phyloP scores from a whole-genome alignment of 2,797 vertebrate genomes.

The Tympanoctomys barrerae region DNA sequence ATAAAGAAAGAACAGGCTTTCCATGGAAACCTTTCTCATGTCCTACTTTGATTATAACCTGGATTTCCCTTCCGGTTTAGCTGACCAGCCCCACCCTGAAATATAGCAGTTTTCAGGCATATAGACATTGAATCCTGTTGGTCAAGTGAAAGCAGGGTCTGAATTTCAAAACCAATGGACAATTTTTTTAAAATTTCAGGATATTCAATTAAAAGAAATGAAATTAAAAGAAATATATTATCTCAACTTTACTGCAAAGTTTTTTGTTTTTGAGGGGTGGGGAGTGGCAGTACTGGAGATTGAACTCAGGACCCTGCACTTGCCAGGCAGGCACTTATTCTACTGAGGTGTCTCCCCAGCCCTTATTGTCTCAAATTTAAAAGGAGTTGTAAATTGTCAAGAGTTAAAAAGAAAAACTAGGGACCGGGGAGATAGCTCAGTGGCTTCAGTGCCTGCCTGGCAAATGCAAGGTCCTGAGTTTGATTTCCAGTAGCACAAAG shows the following conservation, averaged over 20 bases:
- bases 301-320: too few species aligned
- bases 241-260: background rate
- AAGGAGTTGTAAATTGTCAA: conserved; percentile 19
- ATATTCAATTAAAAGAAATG: conserved; percentile 24
- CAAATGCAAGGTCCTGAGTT: too few species aligned
- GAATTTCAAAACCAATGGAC: conserved; percentile 49
- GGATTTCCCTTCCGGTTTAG: background rate
- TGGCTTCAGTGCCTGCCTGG: too few species aligned
- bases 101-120: conserved; percentile 50
- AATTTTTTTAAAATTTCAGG: conserved; percentile 27
- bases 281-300: too few species aligned
- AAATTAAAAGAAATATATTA: conserved; percentile 27
- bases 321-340: too few species aligned
- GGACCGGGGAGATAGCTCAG: too few species aligned
- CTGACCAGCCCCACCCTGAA: conserved; percentile 17
- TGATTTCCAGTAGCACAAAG: too few species aligned
- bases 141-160: background rate
- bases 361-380: conserved; percentile 22
- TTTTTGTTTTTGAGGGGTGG: too few species aligned
- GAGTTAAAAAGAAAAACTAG: conserved; percentile 41
- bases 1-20: conserved; percentile 34
- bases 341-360: too few species aligned
- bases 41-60: conserved; percentile 45
- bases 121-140: conserved; percentile 16
- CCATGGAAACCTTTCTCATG: background rate